Conservation (phyloP, 1,140 invertebrate species). For the Thaumatotibia leucotreta region DNA sequence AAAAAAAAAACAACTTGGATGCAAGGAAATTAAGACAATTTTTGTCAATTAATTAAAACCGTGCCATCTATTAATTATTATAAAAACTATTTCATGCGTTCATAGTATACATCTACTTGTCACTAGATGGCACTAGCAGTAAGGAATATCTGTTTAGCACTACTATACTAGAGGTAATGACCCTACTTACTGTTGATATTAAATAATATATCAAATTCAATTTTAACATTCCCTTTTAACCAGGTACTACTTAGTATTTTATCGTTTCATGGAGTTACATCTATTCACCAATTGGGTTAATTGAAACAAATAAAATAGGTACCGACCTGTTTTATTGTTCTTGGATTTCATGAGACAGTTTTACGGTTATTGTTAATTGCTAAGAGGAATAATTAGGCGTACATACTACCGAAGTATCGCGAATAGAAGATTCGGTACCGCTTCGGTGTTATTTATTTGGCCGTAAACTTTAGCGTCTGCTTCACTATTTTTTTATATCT, state of each 20-base stretch:
- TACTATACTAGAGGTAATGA: too few species aligned
- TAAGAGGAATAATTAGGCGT: background rate
- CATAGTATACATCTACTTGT: background rate
- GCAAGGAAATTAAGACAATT: background rate
- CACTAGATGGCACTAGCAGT: background rate
- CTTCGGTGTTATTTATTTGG: too few species aligned
- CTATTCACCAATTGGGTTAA: background rate
- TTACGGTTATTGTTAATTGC: conserved; percentile 5
- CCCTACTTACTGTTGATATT: too few species aligned
- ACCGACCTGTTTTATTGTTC: background rate
- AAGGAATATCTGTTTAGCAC: too few species aligned
- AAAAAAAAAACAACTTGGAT: background rate
- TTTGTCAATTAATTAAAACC: background rate
- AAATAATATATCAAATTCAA: too few species aligned
- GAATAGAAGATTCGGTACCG: too few species aligned
- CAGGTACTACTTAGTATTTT: too few species aligned
- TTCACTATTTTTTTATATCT: too few species aligned
- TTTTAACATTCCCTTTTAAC: too few species aligned
- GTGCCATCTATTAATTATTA: background rate
- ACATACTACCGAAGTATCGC: too few species aligned
- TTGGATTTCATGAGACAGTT: background rate
- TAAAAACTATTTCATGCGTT: background rate
- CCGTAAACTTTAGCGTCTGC: too few species aligned
- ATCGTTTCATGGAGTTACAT: background rate
- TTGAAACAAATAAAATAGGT: background rate